Evolutionary conservation across 2,113 vertebrate species (phyloP).

Genomic region (Myotis davidii): DNA sequence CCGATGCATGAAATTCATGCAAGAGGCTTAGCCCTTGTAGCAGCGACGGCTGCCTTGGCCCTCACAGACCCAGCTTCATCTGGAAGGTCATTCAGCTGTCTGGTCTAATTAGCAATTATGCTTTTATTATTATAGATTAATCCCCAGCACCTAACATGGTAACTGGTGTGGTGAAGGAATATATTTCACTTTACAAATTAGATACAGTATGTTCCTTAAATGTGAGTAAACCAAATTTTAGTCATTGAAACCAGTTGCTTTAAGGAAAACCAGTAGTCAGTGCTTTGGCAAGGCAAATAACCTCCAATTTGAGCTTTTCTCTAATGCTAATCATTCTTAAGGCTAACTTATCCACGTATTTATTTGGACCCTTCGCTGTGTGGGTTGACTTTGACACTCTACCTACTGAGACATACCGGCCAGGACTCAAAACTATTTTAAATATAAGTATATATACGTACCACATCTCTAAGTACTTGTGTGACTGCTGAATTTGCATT

Average conservation of each 20-base stretch:
- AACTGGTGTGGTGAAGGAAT: not conserved
- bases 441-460: slow-evolving; percentile 81
- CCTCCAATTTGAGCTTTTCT: not conserved
- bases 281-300: not conserved
- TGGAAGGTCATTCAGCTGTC: no score
- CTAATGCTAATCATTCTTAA: not conserved
- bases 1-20: no score
- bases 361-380: not conserved
- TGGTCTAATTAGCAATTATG: no score
- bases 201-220: not conserved
- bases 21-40: no score
- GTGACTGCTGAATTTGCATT: slow-evolving; percentile 91
- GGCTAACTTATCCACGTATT: not conserved
- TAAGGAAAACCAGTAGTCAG: not conserved
- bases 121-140: not conserved
- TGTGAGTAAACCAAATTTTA: slow-evolving; percentile 22
- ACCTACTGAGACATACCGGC: not conserved
- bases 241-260: not conserved
- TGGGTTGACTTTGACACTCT: no score
- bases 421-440: not conserved
- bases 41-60: no score
- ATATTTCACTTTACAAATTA: not conserved
- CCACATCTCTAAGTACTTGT: slow-evolving; percentile 93
- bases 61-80: no score
- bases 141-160: not conserved